Percentiles rank a stretch among this genome's conserved stretches.
Evolutionary conservation across 2,797 vertebrate genomes (phyloP).

Genomic region (Arrhamphus sclerolepis): DNA sequence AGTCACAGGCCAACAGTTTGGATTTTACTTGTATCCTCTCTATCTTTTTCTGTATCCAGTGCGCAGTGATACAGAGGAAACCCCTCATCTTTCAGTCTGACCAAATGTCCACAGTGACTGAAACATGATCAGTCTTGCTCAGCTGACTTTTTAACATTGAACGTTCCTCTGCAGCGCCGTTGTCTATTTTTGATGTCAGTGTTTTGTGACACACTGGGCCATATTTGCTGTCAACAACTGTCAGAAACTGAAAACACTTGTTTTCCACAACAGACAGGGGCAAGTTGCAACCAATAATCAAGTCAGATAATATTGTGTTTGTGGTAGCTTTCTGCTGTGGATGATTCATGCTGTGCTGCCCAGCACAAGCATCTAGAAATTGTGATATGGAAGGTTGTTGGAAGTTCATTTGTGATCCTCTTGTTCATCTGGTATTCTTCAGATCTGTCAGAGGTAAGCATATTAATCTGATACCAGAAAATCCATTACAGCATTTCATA

Average conservation of each 20-base stretch:
- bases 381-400: background rate
- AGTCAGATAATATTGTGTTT: constrained; percentile 11
- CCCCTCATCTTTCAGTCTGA: background rate
- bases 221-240: constrained; percentile 8
- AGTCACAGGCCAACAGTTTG: background rate
- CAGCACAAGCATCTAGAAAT: background rate
- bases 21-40: background rate
- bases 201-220: constrained; percentile 7
- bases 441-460: no score
- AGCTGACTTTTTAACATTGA: constrained; percentile 1
- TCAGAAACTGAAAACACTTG: constrained; percentile 1
- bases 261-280: constrained; percentile 2
- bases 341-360: constrained; percentile 3
- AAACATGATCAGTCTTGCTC: background rate
- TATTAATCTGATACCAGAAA: constrained; percentile 2
- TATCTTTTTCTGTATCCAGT: background rate
- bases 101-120: constrained; percentile 3
- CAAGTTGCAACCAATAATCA: constrained; percentile 26
- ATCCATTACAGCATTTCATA: constrained; percentile 7
- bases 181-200: background rate
- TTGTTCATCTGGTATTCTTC: constrained; percentile 6
- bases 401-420: constrained; percentile 5
- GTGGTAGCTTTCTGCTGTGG: constrained; percentile 21
- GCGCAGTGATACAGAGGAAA: background rate
- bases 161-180: background rate